phyloP scores from a whole-genome alignment of 2,113 vertebrate genomes.

The Paratilapia polleni region DNA sequence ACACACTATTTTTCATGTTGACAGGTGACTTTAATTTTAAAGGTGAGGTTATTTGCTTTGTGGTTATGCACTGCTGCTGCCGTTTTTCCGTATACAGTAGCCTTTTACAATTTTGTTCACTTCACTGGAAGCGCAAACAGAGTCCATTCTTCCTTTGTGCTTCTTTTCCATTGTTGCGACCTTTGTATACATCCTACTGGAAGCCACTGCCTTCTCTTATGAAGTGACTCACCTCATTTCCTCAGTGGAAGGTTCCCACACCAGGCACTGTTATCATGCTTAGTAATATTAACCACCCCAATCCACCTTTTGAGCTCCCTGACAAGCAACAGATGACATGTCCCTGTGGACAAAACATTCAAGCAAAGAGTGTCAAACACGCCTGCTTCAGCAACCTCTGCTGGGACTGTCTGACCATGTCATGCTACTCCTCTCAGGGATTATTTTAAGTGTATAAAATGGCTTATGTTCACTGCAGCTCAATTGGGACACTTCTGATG shows the following conservation, averaged over 20 bases:
- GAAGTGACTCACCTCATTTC: conserved; percentile 16
- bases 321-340: conserved; percentile 54
- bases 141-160: conserved; percentile 4
- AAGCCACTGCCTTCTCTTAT: conserved; percentile 37
- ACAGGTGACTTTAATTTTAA: conserved; percentile 44
- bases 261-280: conserved; percentile 8
- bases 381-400: conserved; percentile 21
- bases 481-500: conserved; percentile 16
- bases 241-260: conserved; percentile 53
- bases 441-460: conserved; percentile 11
- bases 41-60: conserved; percentile 39
- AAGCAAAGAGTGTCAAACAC: conserved; percentile 25
- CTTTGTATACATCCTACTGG: conserved; percentile 17
- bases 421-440: conserved; percentile 29
- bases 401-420: conserved; percentile 36
- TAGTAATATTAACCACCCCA: conserved; percentile 43
- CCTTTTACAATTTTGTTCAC: conserved; percentile 19
- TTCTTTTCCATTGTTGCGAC: conserved; percentile 32
- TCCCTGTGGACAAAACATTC: conserved; percentile 51
- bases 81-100: not conserved
- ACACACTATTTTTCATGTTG: conserved; percentile 49
- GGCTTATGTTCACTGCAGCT: conserved; percentile 21
- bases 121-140: conserved; percentile 1
- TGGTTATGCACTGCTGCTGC: conserved; percentile 20
- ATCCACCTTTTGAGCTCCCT: conserved; percentile 27